These are phyloP conservation scores for Drosophila tsacasi DNA, from an alignment of 1,140 invertebrate genomes.

Conservation along the genomic window DNA sequence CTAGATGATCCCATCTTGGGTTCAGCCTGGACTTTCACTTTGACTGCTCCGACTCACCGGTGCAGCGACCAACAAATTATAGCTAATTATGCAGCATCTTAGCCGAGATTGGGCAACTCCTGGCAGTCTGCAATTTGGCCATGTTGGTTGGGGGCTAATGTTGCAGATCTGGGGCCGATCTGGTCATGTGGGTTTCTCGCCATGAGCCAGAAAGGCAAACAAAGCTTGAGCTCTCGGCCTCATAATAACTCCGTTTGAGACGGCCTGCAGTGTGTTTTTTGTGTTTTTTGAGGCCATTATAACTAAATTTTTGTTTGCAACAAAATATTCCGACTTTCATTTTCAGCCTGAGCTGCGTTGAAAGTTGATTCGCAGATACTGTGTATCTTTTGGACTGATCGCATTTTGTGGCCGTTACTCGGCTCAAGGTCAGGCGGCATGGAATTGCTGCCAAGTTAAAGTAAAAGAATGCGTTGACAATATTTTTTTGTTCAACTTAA, in stretches of 20 bases:
- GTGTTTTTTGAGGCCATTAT: constrained; percentile 36
- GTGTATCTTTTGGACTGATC: constrained; percentile 37
- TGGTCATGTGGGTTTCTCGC: constrained; percentile 64
- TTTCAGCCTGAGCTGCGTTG: constrained; percentile 58
- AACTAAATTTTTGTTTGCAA: constrained; percentile 50
- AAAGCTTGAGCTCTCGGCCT: constrained; percentile 26
- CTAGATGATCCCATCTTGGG: constrained; percentile 42
- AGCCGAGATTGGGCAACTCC: constrained; percentile 76
- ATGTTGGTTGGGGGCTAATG: constrained; percentile 55
- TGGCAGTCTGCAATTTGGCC: constrained; percentile 70
- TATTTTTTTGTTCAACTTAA: constrained; percentile 76
- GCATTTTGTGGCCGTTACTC: constrained; percentile 8
- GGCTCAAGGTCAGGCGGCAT: constrained; percentile 61
- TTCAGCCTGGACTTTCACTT: constrained; percentile 67
- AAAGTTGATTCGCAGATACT: constrained; percentile 64
- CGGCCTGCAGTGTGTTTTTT: constrained; percentile 35
- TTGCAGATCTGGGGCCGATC: constrained; percentile 51
- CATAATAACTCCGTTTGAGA: constrained; percentile 51
- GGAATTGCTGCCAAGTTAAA: constrained; percentile 46
- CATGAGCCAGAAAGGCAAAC: constrained; percentile 52
- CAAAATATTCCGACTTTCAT: constrained; percentile 56
- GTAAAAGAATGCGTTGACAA: constrained; percentile 62
- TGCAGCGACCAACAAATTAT: constrained; percentile 71
- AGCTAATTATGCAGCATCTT: constrained; percentile 82
- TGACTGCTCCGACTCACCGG: constrained; percentile 37